These are phyloP conservation scores for Diaphora mendica DNA, from an alignment of 2,888 invertebrate species.

Conservation along the genomic window DNA sequence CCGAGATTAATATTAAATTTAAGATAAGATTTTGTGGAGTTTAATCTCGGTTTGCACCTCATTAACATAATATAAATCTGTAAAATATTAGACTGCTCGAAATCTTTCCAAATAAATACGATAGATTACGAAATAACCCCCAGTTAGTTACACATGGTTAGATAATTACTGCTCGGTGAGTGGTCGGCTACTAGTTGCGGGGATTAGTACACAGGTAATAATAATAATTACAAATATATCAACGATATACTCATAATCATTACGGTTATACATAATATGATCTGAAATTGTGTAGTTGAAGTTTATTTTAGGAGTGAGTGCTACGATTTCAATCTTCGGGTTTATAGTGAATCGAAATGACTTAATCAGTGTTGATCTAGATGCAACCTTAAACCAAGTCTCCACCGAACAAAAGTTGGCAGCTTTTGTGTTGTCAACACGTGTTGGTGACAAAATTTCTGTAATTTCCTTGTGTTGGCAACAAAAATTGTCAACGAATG, in stretches of 20 bases:
- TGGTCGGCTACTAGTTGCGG: conserved; percentile 1
- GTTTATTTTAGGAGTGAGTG: background rate
- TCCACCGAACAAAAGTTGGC: no score
- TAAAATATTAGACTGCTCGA: background rate
- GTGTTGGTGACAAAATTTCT: no score
- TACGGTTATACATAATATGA: background rate
- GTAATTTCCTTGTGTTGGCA: no score
- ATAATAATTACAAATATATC: background rate
- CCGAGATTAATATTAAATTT: background rate
- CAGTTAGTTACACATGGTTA: conserved; percentile 3
- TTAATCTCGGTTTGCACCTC: background rate
- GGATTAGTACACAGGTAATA: conserved; percentile 3
- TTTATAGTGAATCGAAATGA: background rate
- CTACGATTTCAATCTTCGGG: background rate
- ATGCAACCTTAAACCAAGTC: background rate
- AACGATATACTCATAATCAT: background rate
- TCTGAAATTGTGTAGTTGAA: background rate
- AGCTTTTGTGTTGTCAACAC: no score
- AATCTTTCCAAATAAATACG: conserved; percentile 4
- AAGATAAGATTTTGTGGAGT: no score
- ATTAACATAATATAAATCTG: background rate
- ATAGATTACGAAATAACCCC: background rate
- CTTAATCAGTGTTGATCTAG: no score
- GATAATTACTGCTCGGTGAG: background rate
- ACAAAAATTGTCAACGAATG: no score